Evolutionary conservation across 1,140 invertebrate species (phyloP), one percentile per base, ranked within the genome.

Genomic region (Leptoteleia sp.): DNA sequence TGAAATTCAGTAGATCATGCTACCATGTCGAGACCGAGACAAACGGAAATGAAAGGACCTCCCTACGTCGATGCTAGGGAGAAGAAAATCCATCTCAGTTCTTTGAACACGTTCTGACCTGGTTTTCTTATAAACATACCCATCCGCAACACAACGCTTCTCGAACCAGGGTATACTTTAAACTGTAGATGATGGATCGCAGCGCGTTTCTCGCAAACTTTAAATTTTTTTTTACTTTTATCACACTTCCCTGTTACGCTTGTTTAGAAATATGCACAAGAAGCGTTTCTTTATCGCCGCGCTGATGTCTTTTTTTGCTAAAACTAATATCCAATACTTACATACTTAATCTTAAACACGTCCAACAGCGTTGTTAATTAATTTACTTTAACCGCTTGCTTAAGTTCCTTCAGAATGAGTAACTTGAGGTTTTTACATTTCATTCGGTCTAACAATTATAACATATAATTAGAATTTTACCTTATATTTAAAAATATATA

Each of bases 21-120:
- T 38, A 35, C n/a, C 67, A 52, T 37, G 50, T 47, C 35, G 8
- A 16, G 35, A 4, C 1, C 12, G 33, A 61, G 67, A 71, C 67
- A 71, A 54, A 52, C 55, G 67, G 55, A 71, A 71, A 61, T 71
- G 19, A 71, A 71, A 54, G 55, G 38, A 71, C 47, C 38, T 52
- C 43, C 47, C 37, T 52, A 54, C 37, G 55, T 45, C 15, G 38
- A 52, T 61, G 42, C 16, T 33, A 47, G n/a, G 22, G n/a, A n/a
- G 11, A 11, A 19, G 33, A 72, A 72, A 72, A 62, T 61, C 54
- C 55, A 71, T 71, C 47, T 59, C 47, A 38, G 52, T 47, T 61
- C 54, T 40, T 47, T 37, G 54, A 57, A 59, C 45, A 61, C 55
- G 35, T 52, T 38, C 40, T 62, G 57, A 72, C 68, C 57, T 15